Evolutionary conservation across 2,797 vertebrate genomes (phyloP).

Genomic region (Petrocephalus sullivani): DNA sequence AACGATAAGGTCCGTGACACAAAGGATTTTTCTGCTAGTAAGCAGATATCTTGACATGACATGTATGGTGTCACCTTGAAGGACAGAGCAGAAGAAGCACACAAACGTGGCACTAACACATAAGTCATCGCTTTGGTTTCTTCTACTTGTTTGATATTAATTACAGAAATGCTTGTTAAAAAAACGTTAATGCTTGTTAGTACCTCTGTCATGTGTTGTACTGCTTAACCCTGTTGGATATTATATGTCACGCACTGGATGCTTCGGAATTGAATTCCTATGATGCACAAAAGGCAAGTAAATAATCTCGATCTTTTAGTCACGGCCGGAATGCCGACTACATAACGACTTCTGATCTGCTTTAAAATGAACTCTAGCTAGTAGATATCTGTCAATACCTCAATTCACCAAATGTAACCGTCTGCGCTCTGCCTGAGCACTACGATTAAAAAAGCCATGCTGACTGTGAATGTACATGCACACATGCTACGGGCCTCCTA

Average conservation of each 20-base stretch:
- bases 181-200: not conserved
- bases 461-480: not conserved
- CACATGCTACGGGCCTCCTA: not conserved
- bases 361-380: not conserved
- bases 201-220: not conserved
- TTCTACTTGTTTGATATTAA: not conserved
- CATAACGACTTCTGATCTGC: no score
- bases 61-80: not conserved
- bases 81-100: not conserved
- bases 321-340: no score
- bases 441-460: not conserved
- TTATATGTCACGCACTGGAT: not conserved
- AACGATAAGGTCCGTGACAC: not conserved
- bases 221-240: not conserved
- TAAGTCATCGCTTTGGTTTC: not conserved
- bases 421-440: not conserved
- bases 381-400: not conserved
- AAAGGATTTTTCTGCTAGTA: not conserved
- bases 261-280: not conserved
- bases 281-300: no score
- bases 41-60: not conserved
- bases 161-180: not conserved
- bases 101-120: not conserved
- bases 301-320: no score
- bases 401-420: not conserved